Percentiles rank a stretch among this genome's conserved stretches.
Evolutionary conservation across 2,113 vertebrate genomes (phyloP).

Genomic region (Tichodroma muraria): DNA sequence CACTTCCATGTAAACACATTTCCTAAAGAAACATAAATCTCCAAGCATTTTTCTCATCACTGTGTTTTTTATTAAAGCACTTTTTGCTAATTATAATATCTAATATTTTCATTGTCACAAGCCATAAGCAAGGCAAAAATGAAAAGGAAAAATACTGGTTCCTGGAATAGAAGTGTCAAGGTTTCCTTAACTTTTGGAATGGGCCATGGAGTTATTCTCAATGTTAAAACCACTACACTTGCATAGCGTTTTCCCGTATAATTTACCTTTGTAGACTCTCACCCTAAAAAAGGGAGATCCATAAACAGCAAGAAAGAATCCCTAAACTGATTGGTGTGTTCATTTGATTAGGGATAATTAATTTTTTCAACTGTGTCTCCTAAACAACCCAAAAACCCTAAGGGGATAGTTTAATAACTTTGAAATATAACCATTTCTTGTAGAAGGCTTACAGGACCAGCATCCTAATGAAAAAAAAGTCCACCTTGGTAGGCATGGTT

Average conservation of each 20-base stretch:
- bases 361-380: not conserved
- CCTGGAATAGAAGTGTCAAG: not conserved
- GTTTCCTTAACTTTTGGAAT: not conserved
- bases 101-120: not conserved
- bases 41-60: not conserved
- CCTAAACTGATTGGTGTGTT: not conserved
- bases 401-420: not conserved
- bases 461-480: not conserved
- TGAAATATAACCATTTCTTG: not conserved
- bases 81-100: not conserved
- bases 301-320: not conserved
- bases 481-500: not conserved
- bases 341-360: not conserved
- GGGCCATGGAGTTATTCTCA: not conserved
- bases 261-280: not conserved
- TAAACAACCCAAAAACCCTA: not conserved
- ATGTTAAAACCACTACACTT: not conserved
- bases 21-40: not conserved
- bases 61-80: not conserved
- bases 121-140: not conserved
- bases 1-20: constrained; percentile 25
- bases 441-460: not conserved
- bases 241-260: not conserved
- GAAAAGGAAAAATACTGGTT: not conserved
- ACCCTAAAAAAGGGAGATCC: not conserved